Percentiles rank a stretch among this genome's conserved stretches.
Evolutionary conservation across 2,888 invertebrate genomes (phyloP).

Genomic region (Limulus polyphemus): DNA sequence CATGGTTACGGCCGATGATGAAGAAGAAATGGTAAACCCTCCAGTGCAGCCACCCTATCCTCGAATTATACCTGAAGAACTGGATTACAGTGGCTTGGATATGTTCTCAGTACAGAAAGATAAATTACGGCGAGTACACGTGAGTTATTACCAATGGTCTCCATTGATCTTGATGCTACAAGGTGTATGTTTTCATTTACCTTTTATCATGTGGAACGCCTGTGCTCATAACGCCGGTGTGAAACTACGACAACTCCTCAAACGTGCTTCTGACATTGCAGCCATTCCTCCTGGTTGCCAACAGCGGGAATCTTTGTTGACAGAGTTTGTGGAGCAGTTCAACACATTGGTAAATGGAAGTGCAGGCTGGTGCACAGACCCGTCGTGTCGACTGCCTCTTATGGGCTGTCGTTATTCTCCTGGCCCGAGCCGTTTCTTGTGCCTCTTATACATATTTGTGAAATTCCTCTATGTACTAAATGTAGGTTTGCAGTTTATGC

Average conservation of each 20-base stretch:
- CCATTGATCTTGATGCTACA: slow-evolving; percentile 35
- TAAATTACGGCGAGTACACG: slow-evolving; percentile 27
- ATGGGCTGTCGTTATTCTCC: slow-evolving; percentile 25
- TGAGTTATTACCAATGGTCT: slow-evolving; percentile 36
- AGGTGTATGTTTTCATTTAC: slow-evolving; percentile 37
- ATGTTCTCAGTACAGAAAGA: slow-evolving; percentile 25
- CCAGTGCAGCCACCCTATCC: slow-evolving; percentile 26
- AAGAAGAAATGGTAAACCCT: slow-evolving; percentile 20
- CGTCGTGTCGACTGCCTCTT: slow-evolving; percentile 25
- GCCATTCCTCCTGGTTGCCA: slow-evolving; percentile 32
- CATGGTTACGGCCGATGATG: slow-evolving; percentile 29
- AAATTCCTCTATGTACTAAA: slow-evolving; percentile 37
- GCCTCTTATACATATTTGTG: slow-evolving; percentile 35
- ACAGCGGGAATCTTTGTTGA: slow-evolving; percentile 31
- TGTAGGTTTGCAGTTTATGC: slow-evolving; percentile 35
- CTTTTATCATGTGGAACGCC: slow-evolving; percentile 37
- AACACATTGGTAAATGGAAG: slow-evolving; percentile 32
- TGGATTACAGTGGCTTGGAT: slow-evolving; percentile 28
- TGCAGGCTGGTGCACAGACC: slow-evolving; percentile 30
- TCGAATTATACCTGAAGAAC: slow-evolving; percentile 27
- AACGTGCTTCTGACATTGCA: slow-evolving; percentile 31
- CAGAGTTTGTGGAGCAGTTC: slow-evolving; percentile 33
- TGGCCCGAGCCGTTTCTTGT: slow-evolving; percentile 31
- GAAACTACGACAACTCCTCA: slow-evolving; percentile 30
- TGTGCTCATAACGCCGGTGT: slow-evolving; percentile 32